Base-by-base conservation (phyloP, 2,113 vertebrate genomes). In the Aleadryas rufinucha region DNA sequence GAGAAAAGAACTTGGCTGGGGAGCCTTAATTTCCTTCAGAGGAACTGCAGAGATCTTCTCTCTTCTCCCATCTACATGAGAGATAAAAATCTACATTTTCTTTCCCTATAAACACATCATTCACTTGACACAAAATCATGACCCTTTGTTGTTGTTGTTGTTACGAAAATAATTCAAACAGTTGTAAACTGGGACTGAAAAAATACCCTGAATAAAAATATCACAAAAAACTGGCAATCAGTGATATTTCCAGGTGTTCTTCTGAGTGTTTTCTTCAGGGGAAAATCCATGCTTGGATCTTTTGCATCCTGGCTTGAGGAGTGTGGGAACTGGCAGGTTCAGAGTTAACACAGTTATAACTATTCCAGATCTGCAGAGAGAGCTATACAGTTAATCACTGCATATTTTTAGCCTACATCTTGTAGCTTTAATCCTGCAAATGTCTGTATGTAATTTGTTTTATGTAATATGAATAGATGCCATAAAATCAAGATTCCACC, bases 341-440 rank as follows among this genome's bases (percentile, higher is more conserved):
- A 90, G 88, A 50, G 94, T 96, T 96, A 97, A 97, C 80, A 50
- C 45, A 85, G 79, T 71, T 89, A 27, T 21, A 72, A 79, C 92
- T 95, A 87, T 96, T 96, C 94, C 52, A 94, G 82, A 96, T 91
- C 95, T 95, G 92, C 94, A 90, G 88, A 93, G 93, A 95, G 92
- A 93, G 92, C 95, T 92, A 96, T 95, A 94, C 94, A 92, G 95
- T 96, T 96, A 96, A 96, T 95, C 90, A 96, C 83, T 50, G 89
- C 84, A 70, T 97, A 96, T 93, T 94, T 95, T 96, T 94, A 97
- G 92, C 88, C 83, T 96, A 92, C 91, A 93, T 93, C 86, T 95
- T 96, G 92, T 96, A 96, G 96, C 95, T 96, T 96, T 97, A 96
- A 97, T 96, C 95, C 91, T 93, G 92, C 86, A 97, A 96, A 96